Conservation (phyloP, 2,888 invertebrate species). For the Fissipunctia ypsillon region DNA sequence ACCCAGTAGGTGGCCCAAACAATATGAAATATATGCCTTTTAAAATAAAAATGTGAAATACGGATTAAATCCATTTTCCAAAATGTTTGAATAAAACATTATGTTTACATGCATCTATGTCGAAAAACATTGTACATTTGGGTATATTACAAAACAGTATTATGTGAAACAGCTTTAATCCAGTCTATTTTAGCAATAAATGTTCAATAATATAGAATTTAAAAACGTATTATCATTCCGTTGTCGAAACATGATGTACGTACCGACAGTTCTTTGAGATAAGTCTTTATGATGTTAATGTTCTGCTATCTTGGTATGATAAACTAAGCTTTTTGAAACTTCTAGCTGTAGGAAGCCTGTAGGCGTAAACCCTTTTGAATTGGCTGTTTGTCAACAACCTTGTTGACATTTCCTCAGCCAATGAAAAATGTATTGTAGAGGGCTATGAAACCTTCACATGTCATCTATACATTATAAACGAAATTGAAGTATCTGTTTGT, state of each 20-base stretch:
- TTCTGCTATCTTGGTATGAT: conserved; percentile 37
- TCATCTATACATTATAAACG: too few relatives aligned
- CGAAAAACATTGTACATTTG: conserved; percentile 29
- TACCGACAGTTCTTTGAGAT: conserved; percentile 43
- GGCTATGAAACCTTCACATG: too few relatives aligned
- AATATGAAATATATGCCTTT: too few relatives aligned
- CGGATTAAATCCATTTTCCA: conserved; percentile 13
- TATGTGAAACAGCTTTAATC: conserved; percentile 33
- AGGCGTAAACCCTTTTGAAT: conserved; percentile 54
- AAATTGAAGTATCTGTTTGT: too few relatives aligned
- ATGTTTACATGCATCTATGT: conserved; percentile 32
- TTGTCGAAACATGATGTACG: conserved; percentile 51
- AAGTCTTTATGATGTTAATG: conserved; percentile 53
- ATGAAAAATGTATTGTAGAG: conserved; percentile 21
- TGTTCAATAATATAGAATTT: conserved; percentile 61
- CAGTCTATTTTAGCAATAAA: conserved; percentile 53
- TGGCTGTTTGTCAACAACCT: conserved; percentile 31
- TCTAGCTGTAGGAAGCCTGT: conserved; percentile 37
- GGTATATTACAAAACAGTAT: conserved; percentile 37
- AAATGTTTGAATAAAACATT: conserved; percentile 41
- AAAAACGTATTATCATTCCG: conserved; percentile 58
- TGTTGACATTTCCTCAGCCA: conserved; percentile 38
- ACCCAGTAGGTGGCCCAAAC: too few relatives aligned
- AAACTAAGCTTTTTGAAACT: conserved; percentile 42
- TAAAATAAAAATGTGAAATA: conserved; percentile 27